Base-by-base conservation (phyloP, 2,797 vertebrate species). In the Gymnodraco acuticeps region DNA sequence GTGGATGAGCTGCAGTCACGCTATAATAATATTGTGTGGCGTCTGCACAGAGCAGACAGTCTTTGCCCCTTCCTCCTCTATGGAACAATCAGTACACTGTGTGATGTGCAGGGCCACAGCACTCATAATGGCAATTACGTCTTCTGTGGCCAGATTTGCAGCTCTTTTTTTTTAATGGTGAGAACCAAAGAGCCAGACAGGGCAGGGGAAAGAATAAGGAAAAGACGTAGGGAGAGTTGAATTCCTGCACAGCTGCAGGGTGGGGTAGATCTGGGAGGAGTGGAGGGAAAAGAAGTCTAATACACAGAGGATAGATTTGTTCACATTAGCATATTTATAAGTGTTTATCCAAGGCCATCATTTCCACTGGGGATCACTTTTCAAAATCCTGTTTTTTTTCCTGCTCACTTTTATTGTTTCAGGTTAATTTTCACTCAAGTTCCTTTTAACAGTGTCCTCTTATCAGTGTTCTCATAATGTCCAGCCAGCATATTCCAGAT, bases 101-200 rank as follows among this genome's bases (percentile, higher is more conserved):
- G 87, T 88, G 86, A 91, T 87, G 84, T 84, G 61, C 72, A 58
- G 72, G 78, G 70, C 70, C 64, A 70, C 84, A 75, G 81, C 83
- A 89, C 87, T 87, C 88, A 88, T 89, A 89, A 92, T 88, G 90
- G 78, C 85, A 89, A 93, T 92, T 90, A 89, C 88, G 88, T 81
- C 82, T 85, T 86, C 68, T 83, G 52, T 20, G 64, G 81, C 73
- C 81, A 79, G 87, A 88, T 81, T 86, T 83, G 85, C 81, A 80
- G 72, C 67, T 81, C 80, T 81, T 70, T 19, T 43, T 64, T 64
- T 64, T 84, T 82, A 70, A 73, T 76, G 67, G 73, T 86, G 88
- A 84, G 81, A 89, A 83, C 61, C 64, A 67, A 55, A 80, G 50
- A 64, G 55, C 16, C 72, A 81, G 88, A 72, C 73, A 51, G 77